Percentiles rank a stretch among this genome's conserved stretches.
These are phyloP conservation scores for Syritta pipiens DNA, from an alignment of 2,888 invertebrate genomes.

Conservation along the genomic window DNA sequence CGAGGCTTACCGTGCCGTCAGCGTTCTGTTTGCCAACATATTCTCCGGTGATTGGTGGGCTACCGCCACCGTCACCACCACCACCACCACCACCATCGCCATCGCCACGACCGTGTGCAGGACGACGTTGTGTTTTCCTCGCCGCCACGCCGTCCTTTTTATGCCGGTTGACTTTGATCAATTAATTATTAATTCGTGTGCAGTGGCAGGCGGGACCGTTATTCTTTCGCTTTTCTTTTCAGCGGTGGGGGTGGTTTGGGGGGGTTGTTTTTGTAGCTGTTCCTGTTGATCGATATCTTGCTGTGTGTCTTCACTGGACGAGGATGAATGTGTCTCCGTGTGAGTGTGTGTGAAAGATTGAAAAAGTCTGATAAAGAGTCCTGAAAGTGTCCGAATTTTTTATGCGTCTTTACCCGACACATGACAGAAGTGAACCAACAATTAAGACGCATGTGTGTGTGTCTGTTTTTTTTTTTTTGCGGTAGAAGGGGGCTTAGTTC, in stretches of 20 bases:
- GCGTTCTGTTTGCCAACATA: constrained; percentile 61
- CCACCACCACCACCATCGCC: too few relatives aligned
- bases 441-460: neutral
- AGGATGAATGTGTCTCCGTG: too few relatives aligned
- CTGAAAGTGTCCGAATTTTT: constrained; percentile 36
- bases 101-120: constrained; percentile 9
- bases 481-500: too few relatives aligned
- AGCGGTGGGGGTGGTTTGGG: neutral
- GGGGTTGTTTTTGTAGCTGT: neutral
- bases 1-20: constrained; percentile 37
- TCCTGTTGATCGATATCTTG: constrained; percentile 17
- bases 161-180: constrained; percentile 61
- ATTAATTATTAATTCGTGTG: constrained; percentile 65
- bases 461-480: too few relatives aligned
- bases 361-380: constrained; percentile 15
- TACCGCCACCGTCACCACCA: too few relatives aligned
- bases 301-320: neutral
- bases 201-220: constrained; percentile 22
- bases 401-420: constrained; percentile 5
- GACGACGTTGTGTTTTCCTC: constrained; percentile 6
- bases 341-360: constrained; percentile 11
- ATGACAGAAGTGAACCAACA: constrained; percentile 12
- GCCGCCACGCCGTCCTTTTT: neutral
- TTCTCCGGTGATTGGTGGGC: constrained; percentile 46
- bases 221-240: neutral